Evolutionary conservation across 2,797 vertebrate genomes (phyloP), one percentile per base, ranked within the genome.

Genomic region (Pelodytes ibericus): DNA sequence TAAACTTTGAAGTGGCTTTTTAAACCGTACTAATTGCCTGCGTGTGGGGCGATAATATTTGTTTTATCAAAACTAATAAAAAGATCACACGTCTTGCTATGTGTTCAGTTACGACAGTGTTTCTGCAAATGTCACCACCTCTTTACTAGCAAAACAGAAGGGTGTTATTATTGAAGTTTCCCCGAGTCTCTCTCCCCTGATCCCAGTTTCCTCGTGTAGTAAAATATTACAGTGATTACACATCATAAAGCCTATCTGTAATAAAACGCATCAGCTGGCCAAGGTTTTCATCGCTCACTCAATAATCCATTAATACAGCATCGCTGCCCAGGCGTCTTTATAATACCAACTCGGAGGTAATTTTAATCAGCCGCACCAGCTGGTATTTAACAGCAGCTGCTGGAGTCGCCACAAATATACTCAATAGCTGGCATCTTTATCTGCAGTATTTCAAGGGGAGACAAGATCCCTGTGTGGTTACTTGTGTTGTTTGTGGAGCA

Each of bases 231-330:
- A 91, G 90, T 92, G 92, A 93, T 94, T 92, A 91, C 90, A 91
- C 92, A 92, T 92, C 91, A 91, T 93, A 92, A 92, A 91, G 91
- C 90, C 92, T 94, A 92, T 92, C 90, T 92, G 91, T 91, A 92
- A 93, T 93, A 93, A 94, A 94, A 94, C 84, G 92, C 92, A 92
- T 94, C 92, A 94, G 92, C 93, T 94, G 92, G 91, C 90, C 90
- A 91, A 92, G 91, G 91, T 92, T 93, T 93, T 93, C 92, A 93
- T 93, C 89, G 87, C 92, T 92, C 90, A 94, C 90, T 94, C 92
- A 94, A 93, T 93, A 94, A 93, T 92, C 93, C 92, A 94, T 94
- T 94, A 94, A 94, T 94, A 94, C 89, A 92, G 91, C 91, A 88
- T 82, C 83, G 87, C 91, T 93, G 92, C 91, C 92, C 92, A 90